Percentiles rank a stretch among this genome's conserved stretches.
Evolutionary conservation across 2,797 vertebrate genomes (phyloP).

Genomic region (Alcedo quadribrachys): DNA sequence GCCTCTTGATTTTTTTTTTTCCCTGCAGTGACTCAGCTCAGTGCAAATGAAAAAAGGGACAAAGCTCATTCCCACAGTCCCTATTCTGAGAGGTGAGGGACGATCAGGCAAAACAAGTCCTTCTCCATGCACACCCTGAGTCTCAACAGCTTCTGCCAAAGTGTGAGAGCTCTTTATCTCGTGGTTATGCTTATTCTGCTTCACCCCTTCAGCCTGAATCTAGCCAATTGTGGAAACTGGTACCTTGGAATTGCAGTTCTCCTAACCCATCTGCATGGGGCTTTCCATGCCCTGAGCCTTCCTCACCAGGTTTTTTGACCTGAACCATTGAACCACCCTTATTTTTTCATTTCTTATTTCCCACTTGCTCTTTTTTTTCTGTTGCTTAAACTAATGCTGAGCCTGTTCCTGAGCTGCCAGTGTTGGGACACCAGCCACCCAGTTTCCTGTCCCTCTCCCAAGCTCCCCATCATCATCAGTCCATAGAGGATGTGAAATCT

Average conservation of each 20-base stretch:
- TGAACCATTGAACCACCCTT: not conserved
- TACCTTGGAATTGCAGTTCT: not conserved
- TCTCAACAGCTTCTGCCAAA: not conserved
- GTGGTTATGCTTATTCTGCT: rapidly evolving
- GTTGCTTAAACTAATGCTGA: not conserved
- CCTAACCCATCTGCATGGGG: not conserved
- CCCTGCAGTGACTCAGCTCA: not conserved
- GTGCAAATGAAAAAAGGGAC: not conserved
- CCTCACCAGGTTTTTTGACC: too few species aligned
- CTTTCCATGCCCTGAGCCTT: not conserved
- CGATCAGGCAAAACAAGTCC: not conserved
- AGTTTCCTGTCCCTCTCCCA: not conserved
- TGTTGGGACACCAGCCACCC: not conserved
- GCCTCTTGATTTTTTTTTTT: not conserved
- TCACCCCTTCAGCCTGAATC: not conserved
- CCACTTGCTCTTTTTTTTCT: not conserved
- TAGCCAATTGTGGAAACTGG: not conserved
- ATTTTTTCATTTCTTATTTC: not conserved
- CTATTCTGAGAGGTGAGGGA: not conserved
- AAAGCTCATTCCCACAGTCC: not conserved
- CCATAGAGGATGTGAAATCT: not conserved
- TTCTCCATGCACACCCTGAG: not conserved
- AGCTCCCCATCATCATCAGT: not conserved
- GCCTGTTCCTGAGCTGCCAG: not conserved
- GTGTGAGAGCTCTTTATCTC: not conserved